These are phyloP conservation scores for Sipha maydis DNA, from an alignment of 2,888 invertebrate genomes.

Conservation along the genomic window DNA sequence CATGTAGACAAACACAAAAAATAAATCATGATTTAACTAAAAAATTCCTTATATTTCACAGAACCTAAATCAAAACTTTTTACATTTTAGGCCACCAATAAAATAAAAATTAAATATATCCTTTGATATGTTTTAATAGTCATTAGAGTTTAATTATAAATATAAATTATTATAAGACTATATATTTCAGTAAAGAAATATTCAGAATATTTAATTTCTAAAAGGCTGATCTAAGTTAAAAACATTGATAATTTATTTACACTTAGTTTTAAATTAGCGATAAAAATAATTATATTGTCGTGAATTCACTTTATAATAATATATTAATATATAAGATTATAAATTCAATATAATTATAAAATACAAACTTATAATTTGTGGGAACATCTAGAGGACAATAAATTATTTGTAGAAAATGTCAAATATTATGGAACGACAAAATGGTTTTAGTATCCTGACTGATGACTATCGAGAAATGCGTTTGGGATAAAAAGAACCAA, in stretches of 20 bases:
- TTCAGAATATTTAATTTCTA: neutral
- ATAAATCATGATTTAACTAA: no score
- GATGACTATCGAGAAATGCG: constrained; percentile 51
- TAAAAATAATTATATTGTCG: neutral
- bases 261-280: neutral
- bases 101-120: no score
- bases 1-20: no score
- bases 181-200: neutral
- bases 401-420: constrained; percentile 38
- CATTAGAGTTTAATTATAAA: neutral
- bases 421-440: constrained; percentile 47
- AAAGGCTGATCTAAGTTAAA: neutral
- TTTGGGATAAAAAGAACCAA: constrained; percentile 40
- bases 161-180: neutral
- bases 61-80: no score
- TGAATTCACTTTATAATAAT: neutral
- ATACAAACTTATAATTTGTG: constrained; percentile 3
- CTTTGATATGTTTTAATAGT: no score
- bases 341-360: neutral
- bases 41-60: no score
- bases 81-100: no score
- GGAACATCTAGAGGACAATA: constrained; percentile 26
- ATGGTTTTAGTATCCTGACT: constrained; percentile 52
- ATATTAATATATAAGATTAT: neutral
- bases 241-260: neutral